phyloP scores from a whole-genome alignment of 2,113 vertebrate species.

The Alouatta palliata region DNA sequence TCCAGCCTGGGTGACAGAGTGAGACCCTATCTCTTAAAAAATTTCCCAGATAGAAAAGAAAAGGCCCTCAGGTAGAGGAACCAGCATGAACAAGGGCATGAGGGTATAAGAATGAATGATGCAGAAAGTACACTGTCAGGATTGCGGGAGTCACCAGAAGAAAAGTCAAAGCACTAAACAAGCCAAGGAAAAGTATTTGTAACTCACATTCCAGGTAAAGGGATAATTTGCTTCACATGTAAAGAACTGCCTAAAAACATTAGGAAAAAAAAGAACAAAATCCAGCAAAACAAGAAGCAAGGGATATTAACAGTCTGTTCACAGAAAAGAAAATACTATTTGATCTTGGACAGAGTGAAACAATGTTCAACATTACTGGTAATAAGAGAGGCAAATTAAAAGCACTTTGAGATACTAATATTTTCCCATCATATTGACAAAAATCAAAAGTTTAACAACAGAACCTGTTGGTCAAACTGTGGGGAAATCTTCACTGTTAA shows the following conservation, averaged over 20 bases:
- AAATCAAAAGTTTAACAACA: background rate
- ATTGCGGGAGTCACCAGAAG: background rate
- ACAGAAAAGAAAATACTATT: background rate
- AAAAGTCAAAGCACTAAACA: background rate
- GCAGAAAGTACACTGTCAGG: background rate
- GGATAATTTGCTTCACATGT: background rate
- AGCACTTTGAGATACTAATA: background rate
- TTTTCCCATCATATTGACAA: background rate
- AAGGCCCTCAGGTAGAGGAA: background rate
- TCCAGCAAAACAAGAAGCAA: background rate
- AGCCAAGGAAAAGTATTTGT: background rate
- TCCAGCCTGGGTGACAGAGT: too few species aligned
- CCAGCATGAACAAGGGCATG: background rate
- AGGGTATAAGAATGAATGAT: background rate
- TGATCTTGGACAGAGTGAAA: background rate
- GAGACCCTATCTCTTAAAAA: background rate
- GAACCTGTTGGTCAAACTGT: background rate
- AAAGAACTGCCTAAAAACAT: background rate
- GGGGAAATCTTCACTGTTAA: background rate
- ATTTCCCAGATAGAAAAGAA: background rate
- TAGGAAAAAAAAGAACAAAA: background rate
- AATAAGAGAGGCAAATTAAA: background rate
- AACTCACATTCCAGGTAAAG: background rate
- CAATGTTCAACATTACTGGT: background rate
- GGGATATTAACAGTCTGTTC: background rate